Conservation (phyloP, 2,888 invertebrate species). For the Linnaemya vulpina region DNA sequence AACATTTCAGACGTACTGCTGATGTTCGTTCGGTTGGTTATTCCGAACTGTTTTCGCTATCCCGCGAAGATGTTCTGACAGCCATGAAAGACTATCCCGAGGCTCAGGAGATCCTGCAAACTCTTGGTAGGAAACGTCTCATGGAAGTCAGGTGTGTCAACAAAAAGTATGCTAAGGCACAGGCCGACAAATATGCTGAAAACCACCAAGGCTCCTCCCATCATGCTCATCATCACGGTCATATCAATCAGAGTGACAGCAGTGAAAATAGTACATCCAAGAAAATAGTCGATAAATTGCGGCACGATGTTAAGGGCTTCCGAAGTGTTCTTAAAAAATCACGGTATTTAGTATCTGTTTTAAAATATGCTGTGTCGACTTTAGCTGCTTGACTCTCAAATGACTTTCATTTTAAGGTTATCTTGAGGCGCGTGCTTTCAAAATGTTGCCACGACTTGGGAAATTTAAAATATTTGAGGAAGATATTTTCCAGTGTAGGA, state of each 20-base stretch:
- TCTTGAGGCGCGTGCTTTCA: not conserved
- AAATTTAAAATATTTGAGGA: not conserved
- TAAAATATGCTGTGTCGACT: slow-evolving; percentile 48
- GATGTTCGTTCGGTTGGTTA: slow-evolving; percentile 98
- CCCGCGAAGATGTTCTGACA: slow-evolving; percentile 95
- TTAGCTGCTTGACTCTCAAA: slow-evolving; percentile 32
- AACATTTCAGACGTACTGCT: slow-evolving; percentile 90
- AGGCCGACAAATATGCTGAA: slow-evolving; percentile 78
- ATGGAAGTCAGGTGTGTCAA: slow-evolving; percentile 91
- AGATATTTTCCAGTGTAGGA: not conserved
- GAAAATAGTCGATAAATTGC: slow-evolving; percentile 91
- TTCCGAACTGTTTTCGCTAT: slow-evolving; percentile 96
- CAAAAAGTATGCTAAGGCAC: slow-evolving; percentile 82
- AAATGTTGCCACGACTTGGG: not conserved
- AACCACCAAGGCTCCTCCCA: slow-evolving; percentile 73
- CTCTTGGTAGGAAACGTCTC: slow-evolving; percentile 91
- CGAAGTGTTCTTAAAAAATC: slow-evolving; percentile 85
- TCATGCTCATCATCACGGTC: slow-evolving; percentile 73
- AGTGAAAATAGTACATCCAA: slow-evolving; percentile 87
- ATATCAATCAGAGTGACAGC: slow-evolving; percentile 80
- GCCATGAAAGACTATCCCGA: slow-evolving; percentile 99
- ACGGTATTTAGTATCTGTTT: slow-evolving; percentile 79
- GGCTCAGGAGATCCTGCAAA: slow-evolving; percentile 96
- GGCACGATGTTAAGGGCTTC: slow-evolving; percentile 91
- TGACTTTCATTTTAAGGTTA: not conserved